Conservation (phyloP, 2,113 vertebrate species). For the Crotophaga sulcirostris region DNA sequence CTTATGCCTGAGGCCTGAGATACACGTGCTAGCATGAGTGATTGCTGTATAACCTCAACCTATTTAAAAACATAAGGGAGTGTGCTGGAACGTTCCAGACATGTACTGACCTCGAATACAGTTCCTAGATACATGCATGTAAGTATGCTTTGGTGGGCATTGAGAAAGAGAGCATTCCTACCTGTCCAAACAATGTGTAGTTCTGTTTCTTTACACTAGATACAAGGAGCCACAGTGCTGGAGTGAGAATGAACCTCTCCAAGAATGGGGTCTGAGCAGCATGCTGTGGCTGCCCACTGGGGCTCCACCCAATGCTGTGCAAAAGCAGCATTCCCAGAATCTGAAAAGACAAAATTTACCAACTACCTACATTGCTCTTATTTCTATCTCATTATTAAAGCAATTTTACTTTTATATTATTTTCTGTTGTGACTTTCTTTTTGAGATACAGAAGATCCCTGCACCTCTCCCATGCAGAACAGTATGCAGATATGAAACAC, state of each 20-base stretch:
- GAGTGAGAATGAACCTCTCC: not conserved
- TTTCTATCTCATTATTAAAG: not conserved
- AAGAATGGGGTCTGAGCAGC: not conserved
- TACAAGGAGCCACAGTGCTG: not conserved
- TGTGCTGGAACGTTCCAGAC: not conserved
- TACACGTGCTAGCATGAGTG: not conserved
- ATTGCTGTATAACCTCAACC: not conserved
- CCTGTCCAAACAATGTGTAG: not conserved
- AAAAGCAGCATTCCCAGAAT: not conserved
- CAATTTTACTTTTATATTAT: not conserved
- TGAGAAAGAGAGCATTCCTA: not conserved
- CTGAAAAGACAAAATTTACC: not conserved
- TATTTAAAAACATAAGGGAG: not conserved
- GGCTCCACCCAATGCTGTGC: not conserved
- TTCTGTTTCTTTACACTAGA: not conserved
- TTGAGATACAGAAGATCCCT: not conserved
- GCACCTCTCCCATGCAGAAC: not conserved
- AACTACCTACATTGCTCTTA: not conserved
- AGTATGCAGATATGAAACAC: not conserved
- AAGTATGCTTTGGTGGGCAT: not conserved
- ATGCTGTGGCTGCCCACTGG: rapidly evolving
- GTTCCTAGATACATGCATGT: not conserved
- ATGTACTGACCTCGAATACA: not conserved
- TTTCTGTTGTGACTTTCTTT: not conserved
- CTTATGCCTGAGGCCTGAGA: not conserved